Base-by-base conservation (phyloP, 2,888 invertebrate species). In the Odontothrips loti region DNA sequence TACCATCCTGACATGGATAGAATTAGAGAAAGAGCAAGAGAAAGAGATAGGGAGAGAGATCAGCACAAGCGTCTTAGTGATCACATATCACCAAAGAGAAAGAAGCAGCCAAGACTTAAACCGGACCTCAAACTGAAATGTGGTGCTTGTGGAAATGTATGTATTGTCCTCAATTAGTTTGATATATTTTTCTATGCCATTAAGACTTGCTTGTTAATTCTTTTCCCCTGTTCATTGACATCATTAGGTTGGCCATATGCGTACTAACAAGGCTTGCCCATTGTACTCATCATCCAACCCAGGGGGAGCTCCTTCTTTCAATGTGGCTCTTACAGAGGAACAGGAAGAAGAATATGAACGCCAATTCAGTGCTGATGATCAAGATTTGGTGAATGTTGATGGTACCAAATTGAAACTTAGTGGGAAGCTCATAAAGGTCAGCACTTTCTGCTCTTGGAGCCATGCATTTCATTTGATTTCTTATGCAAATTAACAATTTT, bases 181-280 rank as follows among this genome's bases (percentile, higher is more conserved):
- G 15, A 81, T 79, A 8, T 11, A 9, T 80, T 43, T 34, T 47
- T 75, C 3, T 68, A 4, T 68, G 80, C 8, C 17, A 47, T 68
- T 58, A 6, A 58, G 15, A n/a, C n/a, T 17, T 80, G 20, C 43
- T 51, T n/a, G n/a, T 68, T 80, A 58, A 27, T 8, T 79, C 47
- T 20, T 80, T 83, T 79, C 47, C 79, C 48, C 27, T 79, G 58
- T 79, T 75, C 80, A 79, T 75, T 81, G 20, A 80, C 43, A 81
- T 81, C 80, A 75, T 79, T 80, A 85, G 87, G 89, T 90, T 34
- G 92, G 92, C 15, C 92, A 92, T 86, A 92, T 93, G 92, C 87
- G 98, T 81, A 99, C 99, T 0, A 99, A 99, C 89, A 98, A 98
- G 87, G 96, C 98, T 17, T 99, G 99, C 88, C 99, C 98, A 0